These are phyloP conservation scores for Nicator chloris DNA, from an alignment of 2,113 vertebrate species.

Conservation along the genomic window DNA sequence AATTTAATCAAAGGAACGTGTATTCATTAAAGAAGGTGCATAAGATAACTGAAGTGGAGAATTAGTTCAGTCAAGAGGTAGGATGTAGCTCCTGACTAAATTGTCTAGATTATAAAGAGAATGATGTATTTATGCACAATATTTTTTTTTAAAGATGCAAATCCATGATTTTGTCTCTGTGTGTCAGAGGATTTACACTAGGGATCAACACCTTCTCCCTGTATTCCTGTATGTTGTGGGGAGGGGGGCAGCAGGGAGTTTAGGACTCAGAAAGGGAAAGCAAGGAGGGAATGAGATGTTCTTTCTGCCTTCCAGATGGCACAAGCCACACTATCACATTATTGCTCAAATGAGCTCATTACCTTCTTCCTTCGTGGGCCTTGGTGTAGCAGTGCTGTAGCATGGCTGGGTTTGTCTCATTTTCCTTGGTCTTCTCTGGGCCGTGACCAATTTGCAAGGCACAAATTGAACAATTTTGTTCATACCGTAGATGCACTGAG, in stretches of 20 bases:
- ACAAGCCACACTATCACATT: background rate
- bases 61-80: slow-evolving; percentile 66
- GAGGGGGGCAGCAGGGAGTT: background rate
- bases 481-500: background rate
- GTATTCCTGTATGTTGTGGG: background rate
- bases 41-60: slow-evolving; percentile 69
- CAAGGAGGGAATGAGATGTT: background rate
- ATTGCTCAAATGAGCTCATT: background rate
- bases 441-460: background rate
- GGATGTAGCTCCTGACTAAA: slow-evolving; percentile 49
- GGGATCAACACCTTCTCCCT: background rate
- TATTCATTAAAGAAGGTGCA: slow-evolving; percentile 73
- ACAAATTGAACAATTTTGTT: background rate
- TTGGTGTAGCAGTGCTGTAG: background rate
- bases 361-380: background rate
- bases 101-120: slow-evolving; percentile 12
- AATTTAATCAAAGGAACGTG: slow-evolving; percentile 77
- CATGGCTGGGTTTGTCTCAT: background rate
- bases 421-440: background rate
- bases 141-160: background rate
- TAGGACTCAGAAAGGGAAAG: background rate
- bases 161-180: background rate
- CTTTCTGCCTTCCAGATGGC: background rate
- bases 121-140: background rate
- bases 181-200: background rate